phyloP scores from a whole-genome alignment of 2,888 invertebrate species.

The Aspidiotus rigidus region DNA sequence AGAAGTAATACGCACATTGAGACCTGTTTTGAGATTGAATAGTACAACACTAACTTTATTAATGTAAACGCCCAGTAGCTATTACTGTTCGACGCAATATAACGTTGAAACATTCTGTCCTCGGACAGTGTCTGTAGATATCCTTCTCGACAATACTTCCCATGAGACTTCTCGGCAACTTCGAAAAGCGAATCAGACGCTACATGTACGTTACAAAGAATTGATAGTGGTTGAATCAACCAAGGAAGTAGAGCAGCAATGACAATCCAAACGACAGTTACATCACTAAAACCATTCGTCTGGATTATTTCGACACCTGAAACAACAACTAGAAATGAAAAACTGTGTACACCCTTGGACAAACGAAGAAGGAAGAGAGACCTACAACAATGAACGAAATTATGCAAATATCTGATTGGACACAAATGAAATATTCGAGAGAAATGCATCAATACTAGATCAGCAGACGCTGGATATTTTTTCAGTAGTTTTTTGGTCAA shows the following conservation, averaged over 20 bases:
- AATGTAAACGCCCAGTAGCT: background rate
- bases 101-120: background rate
- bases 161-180: background rate
- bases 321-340: background rate
- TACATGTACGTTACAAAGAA: conserved; percentile 1
- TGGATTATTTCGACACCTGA: conserved; percentile 20
- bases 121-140: background rate
- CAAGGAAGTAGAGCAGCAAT: conserved; percentile 18
- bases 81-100: background rate
- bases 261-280: conserved; percentile 8
- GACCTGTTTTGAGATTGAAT: background rate
- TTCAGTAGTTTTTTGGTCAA: conserved; percentile 12
- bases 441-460: conserved; percentile 11
- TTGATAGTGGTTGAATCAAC: background rate
- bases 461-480: conserved; percentile 11
- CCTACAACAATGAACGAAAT: conserved; percentile 11
- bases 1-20: no score
- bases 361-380: background rate
- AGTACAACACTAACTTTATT: background rate
- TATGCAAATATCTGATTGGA: conserved; percentile 1
- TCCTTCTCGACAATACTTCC: background rate
- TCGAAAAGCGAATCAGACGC: conserved; percentile 9
- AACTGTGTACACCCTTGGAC: background rate
- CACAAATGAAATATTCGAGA: conserved; percentile 8
- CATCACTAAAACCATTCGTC: background rate